Conservation (phyloP, 2,797 vertebrate genomes). For the Antrozous pallidus region DNA sequence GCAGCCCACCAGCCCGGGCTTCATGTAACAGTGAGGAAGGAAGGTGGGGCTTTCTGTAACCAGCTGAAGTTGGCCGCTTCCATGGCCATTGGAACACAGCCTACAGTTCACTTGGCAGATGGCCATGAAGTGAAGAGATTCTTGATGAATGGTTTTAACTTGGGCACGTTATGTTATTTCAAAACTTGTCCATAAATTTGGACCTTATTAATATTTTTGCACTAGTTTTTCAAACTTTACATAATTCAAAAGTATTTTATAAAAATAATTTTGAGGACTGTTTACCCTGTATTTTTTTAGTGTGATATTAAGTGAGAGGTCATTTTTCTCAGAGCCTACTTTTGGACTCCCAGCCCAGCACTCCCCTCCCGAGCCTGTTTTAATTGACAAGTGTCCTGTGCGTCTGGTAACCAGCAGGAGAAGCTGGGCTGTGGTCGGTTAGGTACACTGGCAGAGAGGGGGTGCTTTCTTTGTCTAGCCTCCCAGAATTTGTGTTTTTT, state of each 20-base stretch:
- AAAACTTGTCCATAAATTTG: slow-evolving; percentile 13
- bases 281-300: neutral
- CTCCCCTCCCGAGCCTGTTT: neutral
- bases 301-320: neutral
- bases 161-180: slow-evolving; percentile 9
- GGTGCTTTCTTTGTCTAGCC: neutral
- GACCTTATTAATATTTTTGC: slow-evolving; percentile 4
- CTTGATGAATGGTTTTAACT: slow-evolving; percentile 32
- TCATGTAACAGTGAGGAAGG: neutral
- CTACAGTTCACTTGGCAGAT: neutral
- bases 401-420: neutral
- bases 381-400: neutral
- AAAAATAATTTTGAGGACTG: neutral
- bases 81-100: neutral
- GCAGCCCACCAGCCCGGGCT: neutral
- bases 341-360: neutral
- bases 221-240: slow-evolving; percentile 23
- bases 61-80: neutral
- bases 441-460: neutral
- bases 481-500: slow-evolving; percentile 1
- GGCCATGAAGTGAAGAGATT: neutral
- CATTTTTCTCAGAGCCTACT: neutral
- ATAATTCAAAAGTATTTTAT: slow-evolving; percentile 23
- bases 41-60: neutral
- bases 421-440: neutral